These are phyloP conservation scores for Acromyrmex heyeri DNA, from an alignment of 1,140 invertebrate genomes.

Conservation along the genomic window DNA sequence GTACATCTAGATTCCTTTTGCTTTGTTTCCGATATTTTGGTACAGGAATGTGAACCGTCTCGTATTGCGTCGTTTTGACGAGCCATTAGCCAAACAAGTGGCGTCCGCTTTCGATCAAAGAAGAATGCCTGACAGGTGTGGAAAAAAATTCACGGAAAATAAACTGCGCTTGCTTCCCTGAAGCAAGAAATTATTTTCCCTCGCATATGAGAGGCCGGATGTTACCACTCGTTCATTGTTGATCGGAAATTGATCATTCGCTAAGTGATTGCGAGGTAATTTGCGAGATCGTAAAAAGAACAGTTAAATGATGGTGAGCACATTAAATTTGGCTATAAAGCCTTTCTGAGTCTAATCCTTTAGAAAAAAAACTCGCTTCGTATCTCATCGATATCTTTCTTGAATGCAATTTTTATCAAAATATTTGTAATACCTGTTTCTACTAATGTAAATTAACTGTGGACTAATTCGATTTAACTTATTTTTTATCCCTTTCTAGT, in stretches of 20 bases:
- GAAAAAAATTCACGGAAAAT: slow-evolving; percentile 48
- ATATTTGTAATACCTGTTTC: no score
- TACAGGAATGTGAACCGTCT: background rate
- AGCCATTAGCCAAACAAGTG: slow-evolving; percentile 17
- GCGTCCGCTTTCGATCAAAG: background rate
- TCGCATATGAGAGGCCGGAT: slow-evolving; percentile 5
- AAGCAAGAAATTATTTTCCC: slow-evolving; percentile 62
- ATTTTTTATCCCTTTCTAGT: no score
- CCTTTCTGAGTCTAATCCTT: background rate
- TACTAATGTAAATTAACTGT: no score
- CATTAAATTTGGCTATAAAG: background rate
- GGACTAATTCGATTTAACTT: no score
- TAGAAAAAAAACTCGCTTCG: background rate
- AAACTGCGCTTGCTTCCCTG: slow-evolving; percentile 16
- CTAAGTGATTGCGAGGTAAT: background rate
- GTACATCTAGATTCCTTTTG: slow-evolving; percentile 11
- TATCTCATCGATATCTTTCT: background rate
- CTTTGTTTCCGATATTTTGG: slow-evolving; percentile 28
- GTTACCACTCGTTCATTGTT: slow-evolving; percentile 19
- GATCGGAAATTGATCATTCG: slow-evolving; percentile 21
- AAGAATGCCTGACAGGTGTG: slow-evolving; percentile 35
- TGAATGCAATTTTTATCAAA: background rate
- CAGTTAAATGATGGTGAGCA: background rate
- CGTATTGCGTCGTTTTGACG: slow-evolving; percentile 25
- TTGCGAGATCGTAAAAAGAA: background rate